Base-by-base conservation (phyloP, 2,888 invertebrate genomes). In the Dyspetes luteomarginatus region DNA sequence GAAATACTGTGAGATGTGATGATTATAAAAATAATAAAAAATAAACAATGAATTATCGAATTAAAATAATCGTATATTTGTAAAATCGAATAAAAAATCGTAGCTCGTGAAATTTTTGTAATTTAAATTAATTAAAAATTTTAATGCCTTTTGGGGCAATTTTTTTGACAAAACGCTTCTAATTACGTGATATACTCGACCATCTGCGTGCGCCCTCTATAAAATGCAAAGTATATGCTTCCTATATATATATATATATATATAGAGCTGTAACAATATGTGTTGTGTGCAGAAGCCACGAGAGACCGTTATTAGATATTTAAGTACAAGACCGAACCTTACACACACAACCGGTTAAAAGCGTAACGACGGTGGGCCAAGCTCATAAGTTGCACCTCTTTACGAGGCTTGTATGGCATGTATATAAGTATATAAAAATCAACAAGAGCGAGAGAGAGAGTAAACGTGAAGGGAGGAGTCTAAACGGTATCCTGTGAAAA, bases 301-400 rank as follows among this genome's bases (percentile, higher is more conserved):
- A 62, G 68, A 77, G 62, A 56, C 56, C 73, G 81, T 81, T 81
- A 81, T 73, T 81, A 77, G 64, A 77, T 73, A 73, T 81, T 81
- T 81, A 77, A 81, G 72, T 73, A 62, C 64, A 65, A 62, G 62
- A 73, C 50, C 62, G 41, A 24, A 50, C 50, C 68, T 41, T 68
- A 65, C 68, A 43, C 30, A 43, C 45, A 28, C 62, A 30, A 30
- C 50, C 68, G 68, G 77, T 81, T 77, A 81, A 81, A 68, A 83
- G 83, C 86, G 85, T 87, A 88, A 88, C 85, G 82, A 86, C 83
- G 83, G 82, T 82, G 82, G 81, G 81, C 84, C 81, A 82, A 84
- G 82, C 86, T 87, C 86, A 84, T 89, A 88, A 88, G 86, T 87
- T 86, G 83, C 83, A 80, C 85, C 78, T 86, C 85, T 89, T 88